A percentile compares a stretch with the other conserved stretches of the same genome.
Conservation (phyloP, 2,888 invertebrate species). For the Nebria salina region DNA sequence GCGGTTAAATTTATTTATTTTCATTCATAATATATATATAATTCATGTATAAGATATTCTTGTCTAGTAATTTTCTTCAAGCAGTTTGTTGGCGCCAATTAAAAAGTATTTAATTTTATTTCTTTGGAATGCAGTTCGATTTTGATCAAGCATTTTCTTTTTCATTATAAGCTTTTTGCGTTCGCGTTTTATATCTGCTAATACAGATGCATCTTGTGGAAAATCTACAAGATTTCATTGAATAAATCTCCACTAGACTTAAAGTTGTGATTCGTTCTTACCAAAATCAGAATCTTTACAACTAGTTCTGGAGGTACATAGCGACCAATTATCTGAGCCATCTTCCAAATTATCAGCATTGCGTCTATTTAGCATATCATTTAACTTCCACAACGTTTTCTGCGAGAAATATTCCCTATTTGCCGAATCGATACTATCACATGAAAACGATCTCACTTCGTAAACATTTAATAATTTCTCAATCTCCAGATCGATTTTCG, state of each 20-base stretch:
- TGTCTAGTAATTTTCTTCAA: neutral
- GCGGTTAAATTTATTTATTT: neutral
- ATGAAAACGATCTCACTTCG: constrained; percentile 14
- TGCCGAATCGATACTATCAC: neutral
- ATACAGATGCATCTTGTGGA: constrained; percentile 8
- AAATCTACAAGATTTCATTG: neutral
- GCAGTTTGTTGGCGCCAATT: constrained; percentile 15
- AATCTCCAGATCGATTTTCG: constrained; percentile 7
- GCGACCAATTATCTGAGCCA: neutral
- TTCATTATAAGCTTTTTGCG: constrained; percentile 13
- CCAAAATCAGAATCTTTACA: constrained; percentile 20
- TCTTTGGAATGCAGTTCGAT: constrained; percentile 23
- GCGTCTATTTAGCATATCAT: neutral
- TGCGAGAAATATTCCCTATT: neutral
- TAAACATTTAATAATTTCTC: constrained; percentile 29
- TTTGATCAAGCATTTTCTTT: constrained; percentile 7
- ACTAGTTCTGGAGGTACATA: neutral
- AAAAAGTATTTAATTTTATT: constrained; percentile 30
- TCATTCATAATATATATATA: neutral
- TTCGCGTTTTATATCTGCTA: neutral
- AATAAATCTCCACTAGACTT: neutral
- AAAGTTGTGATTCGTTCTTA: neutral
- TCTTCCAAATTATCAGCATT: neutral
- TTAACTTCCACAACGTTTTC: neutral
- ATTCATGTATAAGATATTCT: neutral